Evolutionary conservation across 2,797 vertebrate genomes (phyloP).

Genomic region (Cheracebus regulus): DNA sequence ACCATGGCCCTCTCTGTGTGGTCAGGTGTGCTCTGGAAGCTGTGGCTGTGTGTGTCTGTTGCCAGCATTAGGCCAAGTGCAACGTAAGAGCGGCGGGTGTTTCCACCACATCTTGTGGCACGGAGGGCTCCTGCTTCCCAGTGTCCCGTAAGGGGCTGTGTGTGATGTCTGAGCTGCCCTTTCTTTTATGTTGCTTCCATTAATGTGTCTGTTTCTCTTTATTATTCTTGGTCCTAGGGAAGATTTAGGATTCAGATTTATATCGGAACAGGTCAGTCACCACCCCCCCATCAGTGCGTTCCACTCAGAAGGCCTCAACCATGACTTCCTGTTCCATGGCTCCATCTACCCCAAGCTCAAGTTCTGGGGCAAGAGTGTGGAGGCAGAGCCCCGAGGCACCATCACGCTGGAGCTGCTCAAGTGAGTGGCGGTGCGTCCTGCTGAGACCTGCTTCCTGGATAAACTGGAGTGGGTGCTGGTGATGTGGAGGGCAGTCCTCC

Average conservation of each 20-base stretch:
- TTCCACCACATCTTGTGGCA: not conserved
- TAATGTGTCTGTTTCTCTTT: not conserved
- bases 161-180: not conserved
- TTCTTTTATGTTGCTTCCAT: not conserved
- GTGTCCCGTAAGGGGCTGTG: not conserved
- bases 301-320: conserved; percentile 93
- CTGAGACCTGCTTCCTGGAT: fast-evolving
- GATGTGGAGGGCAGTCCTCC: not conserved
- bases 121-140: too few relatives aligned
- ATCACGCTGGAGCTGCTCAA: conserved; percentile 96
- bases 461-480: too few relatives aligned
- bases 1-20: fast-evolving
- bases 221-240: conserved; percentile 85
- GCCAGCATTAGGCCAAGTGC: fast-evolving
- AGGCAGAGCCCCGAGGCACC: conserved; percentile 96
- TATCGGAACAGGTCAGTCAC: conserved; percentile 98
- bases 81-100: fast-evolving
- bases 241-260: conserved; percentile 93
- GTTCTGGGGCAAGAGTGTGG: conserved; percentile 99
- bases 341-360: conserved; percentile 99
- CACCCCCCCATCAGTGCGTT: conserved; percentile 98
- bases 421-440: conserved; percentile 84
- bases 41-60: fast-evolving
- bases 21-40: not conserved
- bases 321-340: conserved; percentile 96